A percentile compares a stretch with the other conserved stretches of the same genome.
Evolutionary conservation across 2,113 vertebrate species (phyloP).

Genomic region (Heteronetta atricapilla): DNA sequence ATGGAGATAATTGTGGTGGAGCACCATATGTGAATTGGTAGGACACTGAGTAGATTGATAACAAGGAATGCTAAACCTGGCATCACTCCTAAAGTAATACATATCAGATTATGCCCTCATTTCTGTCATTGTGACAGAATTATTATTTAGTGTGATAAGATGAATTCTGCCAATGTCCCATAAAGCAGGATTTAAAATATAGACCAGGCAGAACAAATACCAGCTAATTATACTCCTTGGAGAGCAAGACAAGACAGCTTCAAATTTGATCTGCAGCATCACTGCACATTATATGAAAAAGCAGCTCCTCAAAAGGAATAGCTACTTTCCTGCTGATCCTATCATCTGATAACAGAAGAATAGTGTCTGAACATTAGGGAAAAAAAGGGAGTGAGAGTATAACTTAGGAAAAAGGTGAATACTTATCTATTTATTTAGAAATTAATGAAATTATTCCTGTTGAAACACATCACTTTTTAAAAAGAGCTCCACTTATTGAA

Average conservation of each 20-base stretch:
- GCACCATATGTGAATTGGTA: not conserved
- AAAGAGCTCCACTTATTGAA: not conserved
- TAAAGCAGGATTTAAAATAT: not conserved
- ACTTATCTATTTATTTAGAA: not conserved
- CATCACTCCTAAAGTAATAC: not conserved
- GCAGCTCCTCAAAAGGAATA: not conserved
- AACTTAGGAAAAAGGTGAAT: not conserved
- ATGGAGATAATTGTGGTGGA: not conserved
- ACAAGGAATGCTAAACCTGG: not conserved
- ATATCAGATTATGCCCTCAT: not conserved
- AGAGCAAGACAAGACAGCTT: not conserved
- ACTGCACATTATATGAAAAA: not conserved
- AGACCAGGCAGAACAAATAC: not conserved
- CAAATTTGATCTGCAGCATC: not conserved
- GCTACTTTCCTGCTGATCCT: not conserved
- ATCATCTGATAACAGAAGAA: not conserved
- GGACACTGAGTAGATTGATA: not conserved
- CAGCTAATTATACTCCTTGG: not conserved
- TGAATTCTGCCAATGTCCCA: not conserved
- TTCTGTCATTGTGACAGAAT: not conserved
- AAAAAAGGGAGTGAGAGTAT: not conserved
- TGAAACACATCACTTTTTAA: not conserved
- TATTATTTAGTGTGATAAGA: not conserved
- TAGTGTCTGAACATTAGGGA: not conserved
- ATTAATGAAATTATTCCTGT: not conserved